Percentiles rank a stretch among this genome's conserved stretches.
Evolutionary conservation across 2,888 invertebrate species (phyloP).

Genomic region (Oscheius sp.): DNA sequence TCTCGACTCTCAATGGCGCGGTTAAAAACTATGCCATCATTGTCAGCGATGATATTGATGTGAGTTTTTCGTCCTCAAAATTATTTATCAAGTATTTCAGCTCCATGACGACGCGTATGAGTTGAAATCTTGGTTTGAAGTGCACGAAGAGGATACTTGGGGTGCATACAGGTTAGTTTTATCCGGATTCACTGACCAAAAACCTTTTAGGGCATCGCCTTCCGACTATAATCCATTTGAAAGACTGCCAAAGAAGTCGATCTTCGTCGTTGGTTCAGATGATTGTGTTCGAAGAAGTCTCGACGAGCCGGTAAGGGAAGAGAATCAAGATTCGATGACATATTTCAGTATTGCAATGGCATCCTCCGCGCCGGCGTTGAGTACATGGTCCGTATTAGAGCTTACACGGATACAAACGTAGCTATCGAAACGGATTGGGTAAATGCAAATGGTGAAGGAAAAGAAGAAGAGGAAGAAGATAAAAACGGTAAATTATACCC

Average conservation of each 20-base stretch:
- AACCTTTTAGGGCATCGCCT: constrained; percentile 57
- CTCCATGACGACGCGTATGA: constrained; percentile 69
- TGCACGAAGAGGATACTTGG: constrained; percentile 66
- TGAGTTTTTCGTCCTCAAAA: constrained; percentile 21
- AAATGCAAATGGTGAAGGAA: constrained; percentile 57
- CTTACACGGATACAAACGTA: constrained; percentile 67
- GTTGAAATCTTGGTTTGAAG: constrained; percentile 69
- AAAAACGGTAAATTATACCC: constrained; percentile 24
- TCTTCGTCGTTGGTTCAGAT: constrained; percentile 68
- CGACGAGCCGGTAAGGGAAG: constrained; percentile 63
- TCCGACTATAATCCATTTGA: constrained; percentile 67
- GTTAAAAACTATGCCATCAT: constrained; percentile 70
- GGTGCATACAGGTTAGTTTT: constrained; percentile 41
- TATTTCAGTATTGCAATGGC: constrained; percentile 70
- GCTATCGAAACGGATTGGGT: constrained; percentile 72
- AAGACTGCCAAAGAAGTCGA: constrained; percentile 48
- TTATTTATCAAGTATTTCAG: constrained; percentile 34
- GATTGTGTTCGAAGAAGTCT: constrained; percentile 67
- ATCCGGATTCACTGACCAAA: background rate
- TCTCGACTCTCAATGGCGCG: constrained; percentile 67
- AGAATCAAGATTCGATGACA: background rate
- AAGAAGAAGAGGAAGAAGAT: constrained; percentile 53
- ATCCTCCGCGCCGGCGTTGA: constrained; percentile 64
- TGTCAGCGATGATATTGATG: constrained; percentile 66
- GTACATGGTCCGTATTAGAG: constrained; percentile 68